These are phyloP conservation scores for Blennius ocellaris DNA, from an alignment of 2,113 vertebrate genomes.

Conservation along the genomic window DNA sequence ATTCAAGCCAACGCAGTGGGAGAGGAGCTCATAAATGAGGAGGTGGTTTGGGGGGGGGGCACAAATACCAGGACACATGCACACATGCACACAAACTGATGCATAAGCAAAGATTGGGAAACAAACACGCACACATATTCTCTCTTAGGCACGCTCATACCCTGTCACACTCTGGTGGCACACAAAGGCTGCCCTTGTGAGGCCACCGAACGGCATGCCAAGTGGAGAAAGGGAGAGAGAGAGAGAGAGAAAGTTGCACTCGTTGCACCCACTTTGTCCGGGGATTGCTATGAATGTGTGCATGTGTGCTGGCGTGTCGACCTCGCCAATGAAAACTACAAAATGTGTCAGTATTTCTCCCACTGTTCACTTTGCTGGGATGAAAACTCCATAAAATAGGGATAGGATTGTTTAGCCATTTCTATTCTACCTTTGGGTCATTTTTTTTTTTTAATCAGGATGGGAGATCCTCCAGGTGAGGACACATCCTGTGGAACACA, in stretches of 20 bases:
- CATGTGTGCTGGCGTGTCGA: background rate
- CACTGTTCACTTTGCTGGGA: background rate
- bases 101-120: slow-evolving; percentile 34
- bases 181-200: slow-evolving; percentile 66
- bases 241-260: slow-evolving; percentile 2
- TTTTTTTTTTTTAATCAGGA: background rate
- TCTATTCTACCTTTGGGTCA: slow-evolving; percentile 6
- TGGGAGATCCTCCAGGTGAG: slow-evolving; percentile 43
- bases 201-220: slow-evolving; percentile 49
- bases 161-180: slow-evolving; percentile 26
- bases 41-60: background rate
- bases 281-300: slow-evolving; percentile 12
- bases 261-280: slow-evolving; percentile 13
- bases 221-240: slow-evolving; percentile 23
- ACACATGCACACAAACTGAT: slow-evolving; percentile 31
- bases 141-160: slow-evolving; percentile 35
- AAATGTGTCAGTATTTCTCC: slow-evolving; percentile 14
- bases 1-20: slow-evolving; percentile 45
- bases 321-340: slow-evolving; percentile 8
- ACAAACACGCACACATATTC: slow-evolving; percentile 54
- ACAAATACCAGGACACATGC: slow-evolving; percentile 50
- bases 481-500: background rate
- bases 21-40: slow-evolving; percentile 40
- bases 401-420: slow-evolving; percentile 9
- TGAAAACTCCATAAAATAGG: slow-evolving; percentile 22